Base-by-base conservation (phyloP, 2,113 vertebrate genomes). In the Coptodon bakossiorum region DNA sequence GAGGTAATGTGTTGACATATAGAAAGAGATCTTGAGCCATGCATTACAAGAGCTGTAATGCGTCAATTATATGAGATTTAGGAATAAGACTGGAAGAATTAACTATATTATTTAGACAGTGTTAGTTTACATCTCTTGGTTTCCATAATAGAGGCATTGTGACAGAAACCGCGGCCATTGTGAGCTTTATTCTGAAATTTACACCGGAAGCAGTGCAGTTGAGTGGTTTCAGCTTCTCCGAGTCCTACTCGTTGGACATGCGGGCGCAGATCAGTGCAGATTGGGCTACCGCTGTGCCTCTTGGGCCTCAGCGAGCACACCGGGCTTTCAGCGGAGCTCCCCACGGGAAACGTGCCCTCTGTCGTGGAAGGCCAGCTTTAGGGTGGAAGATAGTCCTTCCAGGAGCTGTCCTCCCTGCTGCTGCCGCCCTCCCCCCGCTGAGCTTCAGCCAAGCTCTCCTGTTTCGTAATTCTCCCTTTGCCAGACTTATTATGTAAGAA, bases 221-320 rank as follows among this genome's bases (percentile, higher is more conserved):
- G 3, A 43, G 1, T 12, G 0, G 3, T 4, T 17, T 1, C 2
- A 13, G 1, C 82, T 85, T 91, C 16, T 34, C 27, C 5, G 6
- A 36, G 9, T 24, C 7, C 14, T 34, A 27, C 6, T 86, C 59
- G 19, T 81, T 81, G 89, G 82, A 88, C 93, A 93, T 89, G 93
- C 91, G 90, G 88, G 86, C 29, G 27, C 10, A 22, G 80, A 36
- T 24, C 68, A 14, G 34, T 53, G 53, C 34, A 50, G 76, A 6
- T 43, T 22, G 54, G 76, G 76, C 17, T 13, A 7, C 27, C 38
- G 43, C 54, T 8, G 43, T 59, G 56, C 53, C 57, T 52, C 76
- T 80, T 88, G 88, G 93, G 95, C 94, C 94, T 90, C 13, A 36
- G 9, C 34, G 71, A 89, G 85, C 81, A 81, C 90, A 63, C 91